phyloP scores from a whole-genome alignment of 2,888 invertebrate genomes.

The Pollenia angustigena region DNA sequence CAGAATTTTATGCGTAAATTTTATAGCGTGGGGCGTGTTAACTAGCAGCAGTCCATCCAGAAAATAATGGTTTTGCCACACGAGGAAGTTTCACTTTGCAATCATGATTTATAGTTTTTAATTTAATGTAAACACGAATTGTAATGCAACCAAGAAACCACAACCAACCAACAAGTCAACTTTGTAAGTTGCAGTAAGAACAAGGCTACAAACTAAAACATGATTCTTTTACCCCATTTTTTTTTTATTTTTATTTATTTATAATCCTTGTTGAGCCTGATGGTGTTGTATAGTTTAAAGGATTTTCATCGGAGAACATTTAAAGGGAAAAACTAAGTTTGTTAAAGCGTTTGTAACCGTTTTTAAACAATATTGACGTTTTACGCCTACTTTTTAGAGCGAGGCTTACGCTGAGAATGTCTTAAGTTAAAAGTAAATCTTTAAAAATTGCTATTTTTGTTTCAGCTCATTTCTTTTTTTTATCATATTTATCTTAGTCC shows the following conservation, averaged over 20 bases:
- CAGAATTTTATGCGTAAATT: slow-evolving; percentile 14
- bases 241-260: neutral
- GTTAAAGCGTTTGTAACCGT: too few species aligned
- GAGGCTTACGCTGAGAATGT: too few species aligned
- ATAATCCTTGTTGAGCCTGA: slow-evolving; percentile 21
- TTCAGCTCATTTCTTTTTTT: too few species aligned
- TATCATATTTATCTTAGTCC: neutral
- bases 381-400: too few species aligned
- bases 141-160: slow-evolving; percentile 25
- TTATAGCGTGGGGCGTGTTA: slow-evolving; percentile 39
- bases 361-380: too few species aligned
- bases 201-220: neutral
- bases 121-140: slow-evolving; percentile 66
- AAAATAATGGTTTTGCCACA: slow-evolving; percentile 56
- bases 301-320: slow-evolving; percentile 5
- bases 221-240: slow-evolving; percentile 7
- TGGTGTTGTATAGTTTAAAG: slow-evolving; percentile 8
- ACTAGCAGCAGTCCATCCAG: slow-evolving; percentile 41
- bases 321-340: too few species aligned
- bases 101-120: slow-evolving; percentile 71
- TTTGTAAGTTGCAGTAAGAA: neutral
- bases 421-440: too few species aligned
- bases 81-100: slow-evolving; percentile 54
- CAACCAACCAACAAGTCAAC: neutral
- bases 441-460: too few species aligned